Evolutionary conservation across 1,140 invertebrate species (phyloP).

Genomic region (Drosophila burlai): DNA sequence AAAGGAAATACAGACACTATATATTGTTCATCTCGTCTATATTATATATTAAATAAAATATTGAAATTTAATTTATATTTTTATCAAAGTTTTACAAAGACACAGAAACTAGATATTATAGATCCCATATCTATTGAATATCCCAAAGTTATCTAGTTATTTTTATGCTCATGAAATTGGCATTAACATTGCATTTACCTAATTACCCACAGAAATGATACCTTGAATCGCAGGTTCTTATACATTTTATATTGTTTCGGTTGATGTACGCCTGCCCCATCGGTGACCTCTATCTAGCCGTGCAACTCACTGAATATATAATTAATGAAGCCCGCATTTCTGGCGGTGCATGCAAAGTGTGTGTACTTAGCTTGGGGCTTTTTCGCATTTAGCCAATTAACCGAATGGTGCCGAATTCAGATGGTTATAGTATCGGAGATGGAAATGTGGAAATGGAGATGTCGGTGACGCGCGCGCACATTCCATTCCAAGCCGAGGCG

Average conservation of each 20-base stretch:
- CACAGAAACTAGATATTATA: too few relatives aligned
- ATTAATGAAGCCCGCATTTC: conserved; percentile 5
- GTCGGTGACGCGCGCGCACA: conserved; percentile 66
- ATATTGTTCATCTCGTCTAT: too few relatives aligned
- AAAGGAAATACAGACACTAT: too few relatives aligned
- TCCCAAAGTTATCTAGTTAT: neutral
- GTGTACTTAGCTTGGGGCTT: conserved; percentile 34
- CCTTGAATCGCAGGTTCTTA: neutral
- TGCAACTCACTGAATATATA: neutral
- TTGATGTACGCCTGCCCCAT: neutral
- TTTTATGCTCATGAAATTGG: neutral
- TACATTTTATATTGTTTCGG: neutral
- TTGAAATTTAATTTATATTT: too few relatives aligned
- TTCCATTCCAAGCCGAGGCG: conserved; percentile 51
- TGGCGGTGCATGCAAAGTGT: conserved; percentile 40
- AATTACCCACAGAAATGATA: neutral
- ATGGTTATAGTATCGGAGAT: conserved; percentile 20
- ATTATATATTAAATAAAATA: too few relatives aligned
- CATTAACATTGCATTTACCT: neutral
- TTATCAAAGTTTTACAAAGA: too few relatives aligned
- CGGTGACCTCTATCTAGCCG: neutral
- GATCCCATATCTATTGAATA: neutral
- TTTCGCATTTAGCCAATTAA: conserved; percentile 69
- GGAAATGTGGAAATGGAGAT: conserved; percentile 32
- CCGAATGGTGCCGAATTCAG: conserved; percentile 68